Evolutionary conservation across 2,888 invertebrate genomes (phyloP).

Genomic region (Hypomecis atomaria): DNA sequence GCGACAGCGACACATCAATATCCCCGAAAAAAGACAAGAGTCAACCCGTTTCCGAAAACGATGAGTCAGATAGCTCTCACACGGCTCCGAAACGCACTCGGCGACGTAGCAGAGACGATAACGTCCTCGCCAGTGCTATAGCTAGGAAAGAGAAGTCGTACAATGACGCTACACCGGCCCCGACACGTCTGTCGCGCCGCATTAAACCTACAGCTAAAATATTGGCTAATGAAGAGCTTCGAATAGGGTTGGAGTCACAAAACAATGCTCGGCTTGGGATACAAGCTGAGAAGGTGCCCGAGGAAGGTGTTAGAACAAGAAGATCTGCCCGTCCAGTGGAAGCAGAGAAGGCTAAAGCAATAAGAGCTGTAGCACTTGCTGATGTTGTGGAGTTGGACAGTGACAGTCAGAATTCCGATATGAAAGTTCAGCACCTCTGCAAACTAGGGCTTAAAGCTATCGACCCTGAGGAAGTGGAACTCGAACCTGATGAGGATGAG

Average conservation of each 20-base stretch:
- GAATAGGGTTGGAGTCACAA: slow-evolving; percentile 84
- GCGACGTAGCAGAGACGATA: slow-evolving; percentile 87
- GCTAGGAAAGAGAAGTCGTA: slow-evolving; percentile 90
- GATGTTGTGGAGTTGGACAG: slow-evolving; percentile 54
- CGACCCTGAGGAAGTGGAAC: slow-evolving; percentile 59
- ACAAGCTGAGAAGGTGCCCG: slow-evolving; percentile 62
- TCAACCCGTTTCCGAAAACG: slow-evolving; percentile 68
- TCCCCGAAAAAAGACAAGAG: slow-evolving; percentile 64
- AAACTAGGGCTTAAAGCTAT: slow-evolving; percentile 81
- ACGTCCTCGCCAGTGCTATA: slow-evolving; percentile 88
- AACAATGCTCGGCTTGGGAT: slow-evolving; percentile 82
- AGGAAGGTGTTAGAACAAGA: slow-evolving; percentile 71
- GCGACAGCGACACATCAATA: slow-evolving; percentile 60
- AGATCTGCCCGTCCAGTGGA: slow-evolving; percentile 61
- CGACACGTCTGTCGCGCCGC: slow-evolving; percentile 75
- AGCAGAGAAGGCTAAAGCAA: slow-evolving; percentile 44
- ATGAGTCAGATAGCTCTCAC: slow-evolving; percentile 67
- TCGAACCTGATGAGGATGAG: slow-evolving; percentile 48
- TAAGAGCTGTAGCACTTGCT: slow-evolving; percentile 29
- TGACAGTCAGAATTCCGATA: slow-evolving; percentile 76
- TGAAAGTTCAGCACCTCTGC: slow-evolving; percentile 84
- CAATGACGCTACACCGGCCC: slow-evolving; percentile 72
- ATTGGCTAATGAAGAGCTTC: slow-evolving; percentile 86
- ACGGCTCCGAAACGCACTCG: slow-evolving; percentile 86
- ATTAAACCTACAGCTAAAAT: slow-evolving; percentile 88